Evolutionary conservation across 2,888 invertebrate genomes (phyloP).

Genomic region (Polymixis flavicincta): DNA sequence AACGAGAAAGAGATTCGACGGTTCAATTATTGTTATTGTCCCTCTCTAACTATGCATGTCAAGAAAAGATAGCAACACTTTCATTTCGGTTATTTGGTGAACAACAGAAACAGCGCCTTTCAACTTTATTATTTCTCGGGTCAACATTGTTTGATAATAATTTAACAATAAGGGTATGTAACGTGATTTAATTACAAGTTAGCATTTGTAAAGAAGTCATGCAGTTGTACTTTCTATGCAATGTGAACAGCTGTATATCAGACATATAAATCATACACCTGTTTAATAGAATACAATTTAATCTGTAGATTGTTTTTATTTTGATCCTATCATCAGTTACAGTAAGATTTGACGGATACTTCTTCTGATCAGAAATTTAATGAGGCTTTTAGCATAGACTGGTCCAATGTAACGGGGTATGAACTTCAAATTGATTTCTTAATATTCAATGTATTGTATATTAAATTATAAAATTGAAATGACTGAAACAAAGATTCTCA

Average conservation of each 20-base stretch:
- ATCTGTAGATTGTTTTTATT: constrained; percentile 3
- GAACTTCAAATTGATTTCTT: constrained; percentile 28
- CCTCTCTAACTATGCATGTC: not conserved
- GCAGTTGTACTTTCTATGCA: constrained; percentile 20
- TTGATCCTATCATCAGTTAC: not conserved
- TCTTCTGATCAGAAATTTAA: not conserved
- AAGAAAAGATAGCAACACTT: not conserved
- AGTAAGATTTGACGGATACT: not conserved
- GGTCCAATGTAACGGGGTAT: not conserved
- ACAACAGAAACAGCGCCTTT: constrained; percentile 18
- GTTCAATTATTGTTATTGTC: not conserved
- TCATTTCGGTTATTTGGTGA: not conserved
- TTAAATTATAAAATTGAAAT: constrained; percentile 48
- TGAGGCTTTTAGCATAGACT: not conserved
- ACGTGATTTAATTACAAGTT: constrained; percentile 20
- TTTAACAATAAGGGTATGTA: constrained; percentile 20
- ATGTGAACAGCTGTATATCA: constrained; percentile 2
- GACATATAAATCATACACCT: not conserved
- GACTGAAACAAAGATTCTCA: constrained; percentile 57
- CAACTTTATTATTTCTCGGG: constrained; percentile 1
- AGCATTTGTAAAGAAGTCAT: constrained; percentile 22
- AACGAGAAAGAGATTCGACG: not conserved
- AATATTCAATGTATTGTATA: constrained; percentile 20
- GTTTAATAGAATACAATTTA: constrained; percentile 3
- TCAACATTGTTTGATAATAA: constrained; percentile 4